Evolutionary conservation across 1,140 invertebrate genomes (phyloP).

Genomic region (Tetramorium alpestre): DNA sequence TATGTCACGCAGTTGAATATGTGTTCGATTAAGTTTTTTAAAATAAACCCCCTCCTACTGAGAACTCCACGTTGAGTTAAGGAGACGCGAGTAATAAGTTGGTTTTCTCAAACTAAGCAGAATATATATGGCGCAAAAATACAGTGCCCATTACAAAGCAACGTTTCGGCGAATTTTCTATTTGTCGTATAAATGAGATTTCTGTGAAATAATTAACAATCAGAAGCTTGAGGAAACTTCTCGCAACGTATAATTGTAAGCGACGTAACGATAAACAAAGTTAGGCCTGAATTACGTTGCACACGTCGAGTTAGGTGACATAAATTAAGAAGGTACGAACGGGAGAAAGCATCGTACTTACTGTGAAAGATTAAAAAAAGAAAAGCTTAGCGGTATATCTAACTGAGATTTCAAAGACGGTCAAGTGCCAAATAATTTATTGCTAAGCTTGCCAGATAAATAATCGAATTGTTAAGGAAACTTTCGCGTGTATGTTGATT

Average conservation of each 20-base stretch:
- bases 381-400: conserved; percentile 19
- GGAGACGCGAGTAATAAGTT: conserved; percentile 26
- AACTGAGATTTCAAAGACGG: conserved; percentile 21
- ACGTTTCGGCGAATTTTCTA: not conserved
- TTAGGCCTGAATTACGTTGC: conserved; percentile 72
- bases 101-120: conserved; percentile 5
- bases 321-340: conserved; percentile 11
- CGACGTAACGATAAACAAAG: conserved; percentile 72
- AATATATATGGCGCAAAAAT: not conserved
- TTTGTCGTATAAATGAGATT: not conserved
- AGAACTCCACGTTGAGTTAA: conserved; percentile 53
- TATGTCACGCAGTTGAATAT: conserved; percentile 39
- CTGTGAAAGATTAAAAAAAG: not conserved
- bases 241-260: conserved; percentile 47
- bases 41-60: conserved; percentile 37
- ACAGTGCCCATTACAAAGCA: not conserved
- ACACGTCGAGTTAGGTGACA: conserved; percentile 7
- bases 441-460: conserved; percentile 56
- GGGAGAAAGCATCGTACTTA: not conserved
- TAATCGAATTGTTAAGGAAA: conserved; percentile 43
- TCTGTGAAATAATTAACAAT: not conserved
- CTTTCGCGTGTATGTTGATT: conserved; percentile 31
- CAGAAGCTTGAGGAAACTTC: conserved; percentile 7
- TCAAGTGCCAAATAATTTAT: conserved; percentile 74
- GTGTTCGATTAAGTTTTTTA: conserved; percentile 63